Evolutionary conservation across 2,888 invertebrate genomes (phyloP).

Genomic region (Agrotis puta): DNA sequence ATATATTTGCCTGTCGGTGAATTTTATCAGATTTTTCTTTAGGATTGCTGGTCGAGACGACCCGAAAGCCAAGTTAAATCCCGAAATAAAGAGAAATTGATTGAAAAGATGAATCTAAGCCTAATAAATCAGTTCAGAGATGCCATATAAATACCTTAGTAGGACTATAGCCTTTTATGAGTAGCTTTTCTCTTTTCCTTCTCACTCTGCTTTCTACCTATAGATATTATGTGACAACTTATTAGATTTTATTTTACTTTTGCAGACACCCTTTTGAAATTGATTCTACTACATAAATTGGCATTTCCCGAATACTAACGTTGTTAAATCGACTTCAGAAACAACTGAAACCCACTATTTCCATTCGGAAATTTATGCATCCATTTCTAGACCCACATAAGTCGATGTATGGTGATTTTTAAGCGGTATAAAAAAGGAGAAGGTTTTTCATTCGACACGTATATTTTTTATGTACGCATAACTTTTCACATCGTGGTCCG

Average conservation of each 20-base stretch:
- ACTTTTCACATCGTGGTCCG: too few relatives aligned
- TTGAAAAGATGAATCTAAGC: neutral
- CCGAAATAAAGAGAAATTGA: neutral
- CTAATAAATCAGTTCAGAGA: conserved; percentile 3
- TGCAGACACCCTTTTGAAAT: conserved; percentile 6
- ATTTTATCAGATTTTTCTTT: neutral
- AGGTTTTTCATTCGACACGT: too few relatives aligned
- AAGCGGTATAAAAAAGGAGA: too few relatives aligned
- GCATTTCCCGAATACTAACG: too few relatives aligned
- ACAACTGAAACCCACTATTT: neutral
- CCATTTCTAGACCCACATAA: neutral
- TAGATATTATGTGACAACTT: neutral
- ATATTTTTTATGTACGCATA: too few relatives aligned
- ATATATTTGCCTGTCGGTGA: neutral
- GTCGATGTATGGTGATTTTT: too few relatives aligned
- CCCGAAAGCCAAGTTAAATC: neutral
- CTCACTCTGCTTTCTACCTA: neutral
- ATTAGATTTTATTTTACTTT: neutral
- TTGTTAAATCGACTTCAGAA: conserved; percentile 10
- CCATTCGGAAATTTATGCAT: neutral
- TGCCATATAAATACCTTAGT: neutral
- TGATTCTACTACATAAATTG: neutral
- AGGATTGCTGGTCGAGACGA: neutral
- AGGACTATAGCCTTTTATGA: neutral
- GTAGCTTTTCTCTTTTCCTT: neutral